These are phyloP conservation scores for Scaptomyza cyrtandrae DNA, from an alignment of 2,888 invertebrate genomes.

Conservation along the genomic window DNA sequence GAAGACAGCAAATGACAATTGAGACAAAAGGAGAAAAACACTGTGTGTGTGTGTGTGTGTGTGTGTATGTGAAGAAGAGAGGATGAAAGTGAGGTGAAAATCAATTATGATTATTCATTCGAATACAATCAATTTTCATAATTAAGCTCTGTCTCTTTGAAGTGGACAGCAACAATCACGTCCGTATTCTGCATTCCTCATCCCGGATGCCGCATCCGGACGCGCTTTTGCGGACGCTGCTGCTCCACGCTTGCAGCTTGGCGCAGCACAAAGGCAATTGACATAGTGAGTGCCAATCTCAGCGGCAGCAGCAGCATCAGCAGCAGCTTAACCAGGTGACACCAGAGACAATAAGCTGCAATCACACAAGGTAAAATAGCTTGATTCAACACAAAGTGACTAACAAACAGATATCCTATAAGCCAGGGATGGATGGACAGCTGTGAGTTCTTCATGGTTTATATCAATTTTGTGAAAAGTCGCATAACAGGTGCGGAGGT, in stretches of 20 bases:
- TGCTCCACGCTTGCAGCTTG: conserved; percentile 20
- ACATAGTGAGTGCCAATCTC: conserved; percentile 56
- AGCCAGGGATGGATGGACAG: not conserved
- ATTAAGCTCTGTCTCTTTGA: conserved; percentile 57
- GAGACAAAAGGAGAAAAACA: not conserved
- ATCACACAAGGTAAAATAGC: conserved; percentile 12
- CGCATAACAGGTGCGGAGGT: not conserved
- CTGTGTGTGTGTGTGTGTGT: accelerated
- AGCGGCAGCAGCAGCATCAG: conserved; percentile 47
- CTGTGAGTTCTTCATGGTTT: too few relatives aligned
- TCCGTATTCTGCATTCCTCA: conserved; percentile 1
- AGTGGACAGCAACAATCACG: conserved; percentile 45
- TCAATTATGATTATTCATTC: conserved; percentile 71
- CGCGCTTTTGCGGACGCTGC: conserved; percentile 1
- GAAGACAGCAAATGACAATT: conserved; percentile 15
- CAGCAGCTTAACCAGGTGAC: conserved; percentile 66
- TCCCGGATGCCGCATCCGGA: conserved; percentile 8
- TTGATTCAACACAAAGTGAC: not conserved
- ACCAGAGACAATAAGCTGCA: conserved; percentile 67
- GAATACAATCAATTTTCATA: conserved; percentile 70
- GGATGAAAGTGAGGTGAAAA: conserved; percentile 21
- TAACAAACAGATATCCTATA: not conserved
- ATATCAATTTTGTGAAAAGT: not conserved
- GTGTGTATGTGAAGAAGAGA: not conserved
- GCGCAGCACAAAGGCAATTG: conserved; percentile 60